Conservation (phyloP, 2,797 vertebrate species). For the Otolemur crassicaudatus region DNA sequence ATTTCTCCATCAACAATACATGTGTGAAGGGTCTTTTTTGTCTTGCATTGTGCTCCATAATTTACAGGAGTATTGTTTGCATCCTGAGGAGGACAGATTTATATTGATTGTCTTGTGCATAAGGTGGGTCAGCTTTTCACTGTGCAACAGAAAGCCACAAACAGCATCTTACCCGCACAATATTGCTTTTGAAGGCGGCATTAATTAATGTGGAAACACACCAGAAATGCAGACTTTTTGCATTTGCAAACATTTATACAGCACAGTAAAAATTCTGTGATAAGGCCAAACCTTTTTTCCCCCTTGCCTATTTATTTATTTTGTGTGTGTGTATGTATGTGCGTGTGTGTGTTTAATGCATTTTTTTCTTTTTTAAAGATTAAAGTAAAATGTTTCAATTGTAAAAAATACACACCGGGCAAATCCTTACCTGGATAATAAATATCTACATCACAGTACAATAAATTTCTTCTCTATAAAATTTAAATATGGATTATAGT, state of each 20-base stretch:
- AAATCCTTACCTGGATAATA: conserved; percentile 89
- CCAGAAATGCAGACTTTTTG: conserved; percentile 86
- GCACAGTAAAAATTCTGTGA: conserved; percentile 86
- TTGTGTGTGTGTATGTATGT: background rate
- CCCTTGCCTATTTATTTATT: conserved; percentile 38
- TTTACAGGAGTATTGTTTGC: conserved; percentile 84
- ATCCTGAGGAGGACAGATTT: conserved; percentile 85
- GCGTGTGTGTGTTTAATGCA: conserved; percentile 58
- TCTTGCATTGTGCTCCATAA: conserved; percentile 88
- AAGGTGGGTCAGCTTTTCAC: conserved; percentile 88
- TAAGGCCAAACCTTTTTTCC: conserved; percentile 90
- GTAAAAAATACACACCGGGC: conserved; percentile 87
- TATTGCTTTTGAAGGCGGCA: conserved; percentile 89
- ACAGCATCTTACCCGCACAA: conserved; percentile 87
- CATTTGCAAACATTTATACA: conserved; percentile 88
- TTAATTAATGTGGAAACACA: conserved; percentile 88
- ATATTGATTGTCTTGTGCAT: conserved; percentile 92
- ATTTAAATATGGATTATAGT: conserved; percentile 88
- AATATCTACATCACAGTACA: conserved; percentile 90
- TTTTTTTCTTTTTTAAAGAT: conserved; percentile 82
- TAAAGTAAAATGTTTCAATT: conserved; percentile 88
- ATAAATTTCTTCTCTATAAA: conserved; percentile 90
- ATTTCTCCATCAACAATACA: conserved; percentile 76
- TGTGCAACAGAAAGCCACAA: conserved; percentile 89
- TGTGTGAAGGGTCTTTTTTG: conserved; percentile 85